Conservation (phyloP, 2,797 vertebrate species). For the Gephyroberyx darwinii region DNA sequence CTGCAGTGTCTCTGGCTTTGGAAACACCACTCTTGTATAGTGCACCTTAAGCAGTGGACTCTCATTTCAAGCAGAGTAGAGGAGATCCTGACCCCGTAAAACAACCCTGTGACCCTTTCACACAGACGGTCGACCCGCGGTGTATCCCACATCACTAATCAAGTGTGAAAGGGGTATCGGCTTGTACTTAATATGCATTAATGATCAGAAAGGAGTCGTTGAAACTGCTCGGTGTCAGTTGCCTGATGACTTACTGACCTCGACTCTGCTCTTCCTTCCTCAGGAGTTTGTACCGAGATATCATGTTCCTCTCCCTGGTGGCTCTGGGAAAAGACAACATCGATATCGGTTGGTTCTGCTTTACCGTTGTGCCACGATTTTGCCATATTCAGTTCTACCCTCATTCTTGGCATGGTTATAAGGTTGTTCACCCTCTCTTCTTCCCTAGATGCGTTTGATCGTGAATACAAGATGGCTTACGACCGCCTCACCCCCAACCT, state of each 20-base stretch:
- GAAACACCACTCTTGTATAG: no score
- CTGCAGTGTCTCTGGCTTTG: no score
- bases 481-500: conserved; percentile 92
- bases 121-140: no score
- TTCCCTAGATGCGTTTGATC: conserved; percentile 91
- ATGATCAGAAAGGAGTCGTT: no score
- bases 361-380: not conserved
- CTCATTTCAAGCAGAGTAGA: no score
- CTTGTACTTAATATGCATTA: no score
- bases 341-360: conserved; percentile 88
- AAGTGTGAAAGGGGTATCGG: no score
- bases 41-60: no score
- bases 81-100: no score
- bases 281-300: conserved; percentile 98
- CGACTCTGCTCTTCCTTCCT: conserved; percentile 25
- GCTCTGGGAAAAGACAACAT: conserved; percentile 97
- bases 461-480: conserved; percentile 96
- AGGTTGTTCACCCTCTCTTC: conserved; percentile 1
- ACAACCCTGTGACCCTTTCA: no score
- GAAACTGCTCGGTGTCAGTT: not conserved
- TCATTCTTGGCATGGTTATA: not conserved
- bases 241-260: not conserved
- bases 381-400: not conserved
- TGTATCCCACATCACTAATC: no score
- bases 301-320: conserved; percentile 95